Evolutionary conservation across 2,113 vertebrate genomes (phyloP).

Genomic region (Clarias magur): DNA sequence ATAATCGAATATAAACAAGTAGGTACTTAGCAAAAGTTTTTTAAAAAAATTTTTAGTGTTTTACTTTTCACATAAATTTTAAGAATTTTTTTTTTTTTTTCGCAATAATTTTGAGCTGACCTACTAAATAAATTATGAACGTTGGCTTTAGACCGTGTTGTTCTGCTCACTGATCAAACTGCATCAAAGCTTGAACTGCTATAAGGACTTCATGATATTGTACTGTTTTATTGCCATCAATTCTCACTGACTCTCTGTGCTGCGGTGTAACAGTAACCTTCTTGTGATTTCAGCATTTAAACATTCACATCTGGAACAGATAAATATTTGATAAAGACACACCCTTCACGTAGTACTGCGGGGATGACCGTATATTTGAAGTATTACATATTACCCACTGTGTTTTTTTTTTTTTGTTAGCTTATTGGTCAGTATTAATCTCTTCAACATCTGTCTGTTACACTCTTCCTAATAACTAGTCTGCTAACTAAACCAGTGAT

Average conservation of each 20-base stretch:
- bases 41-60: not conserved
- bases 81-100: not conserved
- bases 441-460: not conserved
- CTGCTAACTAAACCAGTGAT: not conserved
- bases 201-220: not conserved
- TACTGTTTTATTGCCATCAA: not conserved
- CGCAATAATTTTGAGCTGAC: not conserved
- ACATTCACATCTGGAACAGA: not conserved
- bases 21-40: not conserved
- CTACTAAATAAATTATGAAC: not conserved
- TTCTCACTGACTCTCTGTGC: not conserved
- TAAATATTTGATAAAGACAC: not conserved
- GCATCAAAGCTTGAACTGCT: not conserved
- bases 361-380: not conserved
- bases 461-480: not conserved
- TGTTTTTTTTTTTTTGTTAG: not conserved
- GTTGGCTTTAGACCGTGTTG: not conserved
- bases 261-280: not conserved
- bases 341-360: not conserved
- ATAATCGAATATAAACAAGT: not conserved
- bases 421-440: not conserved
- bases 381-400: not conserved
- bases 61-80: not conserved
- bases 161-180: not conserved
- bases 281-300: not conserved